These are phyloP conservation scores for Anaspis maculata DNA, from an alignment of 2,888 invertebrate species.

Conservation along the genomic window DNA sequence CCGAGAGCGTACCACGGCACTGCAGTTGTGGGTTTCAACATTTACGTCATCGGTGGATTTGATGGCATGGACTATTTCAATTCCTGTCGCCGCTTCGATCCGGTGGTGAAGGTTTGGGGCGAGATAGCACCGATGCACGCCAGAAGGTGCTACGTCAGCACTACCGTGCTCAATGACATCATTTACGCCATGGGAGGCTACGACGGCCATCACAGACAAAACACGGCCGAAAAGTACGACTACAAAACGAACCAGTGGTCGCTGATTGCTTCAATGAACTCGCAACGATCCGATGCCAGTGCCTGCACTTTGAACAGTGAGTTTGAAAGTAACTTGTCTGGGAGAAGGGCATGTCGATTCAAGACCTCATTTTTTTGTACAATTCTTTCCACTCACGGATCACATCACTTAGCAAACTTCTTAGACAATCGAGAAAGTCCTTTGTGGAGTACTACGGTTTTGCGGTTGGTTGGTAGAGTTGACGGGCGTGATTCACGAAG, in stretches of 20 bases:
- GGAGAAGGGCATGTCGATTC: no score
- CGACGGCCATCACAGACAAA: constrained; percentile 78
- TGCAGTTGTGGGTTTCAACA: constrained; percentile 73
- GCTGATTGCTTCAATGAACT: constrained; percentile 79
- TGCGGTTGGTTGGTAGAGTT: no score
- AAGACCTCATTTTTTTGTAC: no score
- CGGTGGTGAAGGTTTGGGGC: constrained; percentile 74
- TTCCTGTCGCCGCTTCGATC: constrained; percentile 62
- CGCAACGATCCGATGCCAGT: constrained; percentile 83
- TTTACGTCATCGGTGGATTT: constrained; percentile 88
- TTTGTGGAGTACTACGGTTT: no score
- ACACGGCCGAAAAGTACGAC: constrained; percentile 80
- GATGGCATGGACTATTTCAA: constrained; percentile 55
- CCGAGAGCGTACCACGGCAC: constrained; percentile 92
- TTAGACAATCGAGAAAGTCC: no score
- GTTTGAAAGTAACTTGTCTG: no score
- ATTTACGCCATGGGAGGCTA: constrained; percentile 86
- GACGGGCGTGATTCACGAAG: no score
- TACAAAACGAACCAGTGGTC: constrained; percentile 82
- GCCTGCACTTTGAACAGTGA: constrained; percentile 75
- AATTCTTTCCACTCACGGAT: no score
- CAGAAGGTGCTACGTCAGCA: constrained; percentile 79
- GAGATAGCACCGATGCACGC: constrained; percentile 89
- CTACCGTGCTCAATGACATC: constrained; percentile 64
- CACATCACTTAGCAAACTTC: no score